phyloP scores from a whole-genome alignment of 2,113 vertebrate species.

The Rutilus rutilus region DNA sequence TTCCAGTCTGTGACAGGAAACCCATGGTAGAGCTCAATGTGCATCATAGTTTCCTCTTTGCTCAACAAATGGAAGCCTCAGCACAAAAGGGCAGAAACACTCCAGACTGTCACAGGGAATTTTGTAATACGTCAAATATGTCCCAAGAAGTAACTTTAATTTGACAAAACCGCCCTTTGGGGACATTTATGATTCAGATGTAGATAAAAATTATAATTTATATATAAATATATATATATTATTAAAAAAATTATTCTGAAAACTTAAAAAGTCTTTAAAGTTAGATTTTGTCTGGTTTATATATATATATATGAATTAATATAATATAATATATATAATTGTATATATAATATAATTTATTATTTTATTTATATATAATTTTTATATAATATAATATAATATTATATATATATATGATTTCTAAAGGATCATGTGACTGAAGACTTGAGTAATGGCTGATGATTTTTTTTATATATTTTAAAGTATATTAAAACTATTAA shows the following conservation, averaged over 20 bases:
- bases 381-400: no score
- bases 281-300: no score
- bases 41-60: not conserved
- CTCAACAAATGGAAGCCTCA: slow-evolving; percentile 23
- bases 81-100: slow-evolving; percentile 21
- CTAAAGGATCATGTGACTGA: no score
- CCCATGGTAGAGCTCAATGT: slow-evolving; percentile 32
- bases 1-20: slow-evolving; percentile 57
- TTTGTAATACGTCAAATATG: not conserved
- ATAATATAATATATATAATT: no score
- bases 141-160: not conserved
- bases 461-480: no score
- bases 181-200: not conserved
- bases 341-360: no score
- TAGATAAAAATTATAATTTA: not conserved
- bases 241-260: not conserved
- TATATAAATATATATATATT: not conserved
- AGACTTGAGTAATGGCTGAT: no score
- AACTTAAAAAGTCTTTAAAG: no score
- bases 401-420: no score
- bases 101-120: not conserved
- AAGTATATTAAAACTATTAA: no score
- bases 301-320: no score
- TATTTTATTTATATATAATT: no score
- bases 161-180: not conserved